A percentile compares a stretch with the other conserved stretches of the same genome.
Conservation (phyloP, 2,888 invertebrate genomes). For the Erebia palarica region DNA sequence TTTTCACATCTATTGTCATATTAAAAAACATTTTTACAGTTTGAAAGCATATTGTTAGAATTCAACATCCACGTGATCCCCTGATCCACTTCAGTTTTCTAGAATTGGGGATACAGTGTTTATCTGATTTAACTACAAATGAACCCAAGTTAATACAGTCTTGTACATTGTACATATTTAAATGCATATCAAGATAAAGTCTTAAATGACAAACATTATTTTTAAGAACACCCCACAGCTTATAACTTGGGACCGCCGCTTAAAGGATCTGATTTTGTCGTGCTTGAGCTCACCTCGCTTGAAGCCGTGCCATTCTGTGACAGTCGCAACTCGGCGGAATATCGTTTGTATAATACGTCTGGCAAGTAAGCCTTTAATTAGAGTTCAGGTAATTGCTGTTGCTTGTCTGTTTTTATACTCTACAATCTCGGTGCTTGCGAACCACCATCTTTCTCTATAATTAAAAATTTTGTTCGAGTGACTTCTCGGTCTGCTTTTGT, state of each 20-base stretch:
- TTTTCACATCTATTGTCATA: no score
- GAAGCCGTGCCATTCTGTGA: constrained; percentile 59
- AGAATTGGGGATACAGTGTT: no score
- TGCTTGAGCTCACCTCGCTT: constrained; percentile 44
- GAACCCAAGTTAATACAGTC: no score
- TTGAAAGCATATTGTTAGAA: no score
- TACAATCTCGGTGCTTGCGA: constrained; percentile 18
- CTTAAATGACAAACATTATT: no score
- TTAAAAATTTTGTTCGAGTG: constrained; percentile 23
- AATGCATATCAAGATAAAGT: no score
- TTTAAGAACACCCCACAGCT: constrained; percentile 8
- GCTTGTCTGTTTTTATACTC: constrained; percentile 29
- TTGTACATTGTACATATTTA: no score
- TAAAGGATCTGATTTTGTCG: constrained; percentile 48
- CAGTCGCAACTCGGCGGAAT: constrained; percentile 63
- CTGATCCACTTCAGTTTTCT: no score
- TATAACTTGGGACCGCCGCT: constrained; percentile 38
- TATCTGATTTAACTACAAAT: no score
- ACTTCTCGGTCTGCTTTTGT: constrained; percentile 13
- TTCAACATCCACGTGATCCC: no score
- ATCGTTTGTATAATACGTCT: constrained; percentile 43
- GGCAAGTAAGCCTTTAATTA: constrained; percentile 44
- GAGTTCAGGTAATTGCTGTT: constrained; percentile 40
- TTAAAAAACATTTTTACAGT: no score
- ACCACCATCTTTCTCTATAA: constrained; percentile 21